Percentiles rank a stretch among this genome's conserved stretches.
Conservation (phyloP, 2,113 vertebrate species). For the Morphnarchus princeps region DNA sequence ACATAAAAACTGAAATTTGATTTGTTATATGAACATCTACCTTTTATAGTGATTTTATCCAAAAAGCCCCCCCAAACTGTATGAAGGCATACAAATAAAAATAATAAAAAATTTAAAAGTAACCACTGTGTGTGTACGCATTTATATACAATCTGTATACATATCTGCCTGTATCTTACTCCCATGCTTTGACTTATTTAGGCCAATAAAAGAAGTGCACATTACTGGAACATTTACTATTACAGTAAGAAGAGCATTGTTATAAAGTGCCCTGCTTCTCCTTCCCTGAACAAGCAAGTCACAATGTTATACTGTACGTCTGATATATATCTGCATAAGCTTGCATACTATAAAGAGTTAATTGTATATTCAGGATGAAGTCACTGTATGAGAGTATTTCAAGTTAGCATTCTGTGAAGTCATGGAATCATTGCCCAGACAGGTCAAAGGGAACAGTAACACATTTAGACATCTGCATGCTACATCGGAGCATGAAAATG, state of each 20-base stretch:
- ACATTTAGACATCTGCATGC: conserved; percentile 31
- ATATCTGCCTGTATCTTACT: background rate
- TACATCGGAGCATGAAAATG: conserved; percentile 27
- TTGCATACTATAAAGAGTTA: conserved; percentile 48
- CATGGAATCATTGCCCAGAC: background rate
- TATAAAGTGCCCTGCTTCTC: conserved; percentile 37
- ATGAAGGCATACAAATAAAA: conserved; percentile 31
- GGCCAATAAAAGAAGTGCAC: conserved; percentile 34
- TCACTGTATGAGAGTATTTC: conserved; percentile 25
- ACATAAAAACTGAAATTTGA: background rate
- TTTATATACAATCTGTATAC: conserved; percentile 32
- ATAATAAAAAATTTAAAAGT: conserved; percentile 23
- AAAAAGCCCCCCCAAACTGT: background rate
- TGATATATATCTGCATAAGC: conserved; percentile 44
- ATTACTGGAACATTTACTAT: background rate
- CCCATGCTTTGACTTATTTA: conserved; percentile 52
- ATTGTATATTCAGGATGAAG: conserved; percentile 27
- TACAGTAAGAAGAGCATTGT: background rate
- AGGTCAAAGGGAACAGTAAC: conserved; percentile 40
- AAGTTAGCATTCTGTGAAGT: conserved; percentile 17
- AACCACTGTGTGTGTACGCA: background rate
- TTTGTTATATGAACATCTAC: background rate
- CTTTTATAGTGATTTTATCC: conserved; percentile 7
- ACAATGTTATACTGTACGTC: background rate
- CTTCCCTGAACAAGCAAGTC: conserved; percentile 61